Evolutionary conservation across 2,888 invertebrate genomes (phyloP).

Genomic region (Drosophila picticornis): DNA sequence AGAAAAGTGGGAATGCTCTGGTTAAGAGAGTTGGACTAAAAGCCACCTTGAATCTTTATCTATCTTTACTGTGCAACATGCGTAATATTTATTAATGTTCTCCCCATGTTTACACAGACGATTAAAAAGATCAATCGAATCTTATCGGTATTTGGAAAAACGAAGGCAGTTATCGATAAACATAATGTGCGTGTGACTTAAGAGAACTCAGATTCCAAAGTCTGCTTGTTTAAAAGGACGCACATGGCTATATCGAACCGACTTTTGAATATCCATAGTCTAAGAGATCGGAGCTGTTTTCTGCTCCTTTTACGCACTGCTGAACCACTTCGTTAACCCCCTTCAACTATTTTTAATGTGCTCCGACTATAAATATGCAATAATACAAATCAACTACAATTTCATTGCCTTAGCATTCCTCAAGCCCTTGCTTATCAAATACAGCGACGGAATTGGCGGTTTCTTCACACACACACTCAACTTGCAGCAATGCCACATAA

Average conservation of each 20-base stretch:
- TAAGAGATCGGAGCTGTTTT: background rate
- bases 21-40: background rate
- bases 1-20: background rate
- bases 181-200: background rate
- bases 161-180: background rate
- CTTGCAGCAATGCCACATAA: slow-evolving; percentile 16
- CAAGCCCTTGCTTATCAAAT: slow-evolving; percentile 8
- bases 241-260: too few species aligned
- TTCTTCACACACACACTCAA: background rate
- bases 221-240: background rate
- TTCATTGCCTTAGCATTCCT: slow-evolving; percentile 8
- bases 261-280: too few species aligned
- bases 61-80: too few species aligned
- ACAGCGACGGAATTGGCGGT: slow-evolving; percentile 9
- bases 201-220: background rate
- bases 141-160: background rate
- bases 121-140: background rate
- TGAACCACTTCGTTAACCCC: background rate
- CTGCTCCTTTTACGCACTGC: background rate
- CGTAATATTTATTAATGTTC: too few species aligned
- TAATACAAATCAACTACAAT: background rate
- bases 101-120: too few species aligned
- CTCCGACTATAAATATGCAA: background rate
- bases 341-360: background rate
- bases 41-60: background rate